Percentiles rank a stretch among this genome's conserved stretches.
These are phyloP conservation scores for Stichodactyla helianthus DNA, from an alignment of 64 coral and sea anemone species.

Conservation along the genomic window DNA sequence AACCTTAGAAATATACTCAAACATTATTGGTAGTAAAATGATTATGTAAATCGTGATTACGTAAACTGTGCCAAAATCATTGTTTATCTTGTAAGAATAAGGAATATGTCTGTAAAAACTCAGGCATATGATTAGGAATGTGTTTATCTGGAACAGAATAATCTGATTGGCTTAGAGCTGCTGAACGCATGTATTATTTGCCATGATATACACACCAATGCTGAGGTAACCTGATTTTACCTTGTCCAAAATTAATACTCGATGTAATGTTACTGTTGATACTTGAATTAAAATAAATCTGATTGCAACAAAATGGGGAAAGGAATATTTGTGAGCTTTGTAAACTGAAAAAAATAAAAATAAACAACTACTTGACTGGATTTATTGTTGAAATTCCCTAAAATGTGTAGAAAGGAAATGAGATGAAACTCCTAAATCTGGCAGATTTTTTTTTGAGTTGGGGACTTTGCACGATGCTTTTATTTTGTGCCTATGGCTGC, in stretches of 20 bases:
- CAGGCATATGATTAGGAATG: neutral
- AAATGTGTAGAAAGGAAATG: no score
- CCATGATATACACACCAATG: neutral
- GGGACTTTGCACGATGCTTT: no score
- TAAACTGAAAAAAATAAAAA: constrained; percentile 6
- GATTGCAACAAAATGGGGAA: neutral
- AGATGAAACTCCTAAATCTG: no score
- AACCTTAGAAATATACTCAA: no score
- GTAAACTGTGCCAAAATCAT: no score
- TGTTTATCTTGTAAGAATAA: neutral
- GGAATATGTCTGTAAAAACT: neutral
- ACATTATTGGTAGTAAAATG: no score
- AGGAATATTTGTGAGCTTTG: neutral
- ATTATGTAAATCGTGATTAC: no score
- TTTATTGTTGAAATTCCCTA: neutral
- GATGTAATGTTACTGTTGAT: neutral
- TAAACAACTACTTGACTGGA: neutral
- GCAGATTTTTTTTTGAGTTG: no score
- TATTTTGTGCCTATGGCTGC: no score
- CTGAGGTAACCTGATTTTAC: neutral
- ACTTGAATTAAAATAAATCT: neutral
- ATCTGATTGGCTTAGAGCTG: neutral
- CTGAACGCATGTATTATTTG: neutral
- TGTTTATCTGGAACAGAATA: neutral
- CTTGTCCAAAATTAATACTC: neutral